Evolutionary conservation across 2,113 vertebrate genomes (phyloP), one percentile per base, ranked within the genome.

Genomic region (Taurulus bubalis): DNA sequence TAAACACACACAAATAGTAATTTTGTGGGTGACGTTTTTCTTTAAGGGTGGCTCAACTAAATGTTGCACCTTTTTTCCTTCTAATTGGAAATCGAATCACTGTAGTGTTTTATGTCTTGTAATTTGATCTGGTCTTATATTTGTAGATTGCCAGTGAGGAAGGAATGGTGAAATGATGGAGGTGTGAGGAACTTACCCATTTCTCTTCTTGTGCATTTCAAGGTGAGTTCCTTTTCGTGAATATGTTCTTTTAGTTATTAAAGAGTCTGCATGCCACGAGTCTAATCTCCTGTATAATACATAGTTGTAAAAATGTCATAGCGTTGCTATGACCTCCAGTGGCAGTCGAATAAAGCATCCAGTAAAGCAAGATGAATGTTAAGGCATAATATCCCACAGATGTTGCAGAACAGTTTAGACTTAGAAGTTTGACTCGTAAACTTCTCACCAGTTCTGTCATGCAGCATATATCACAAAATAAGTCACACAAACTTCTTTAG

Each of bases 151-250:
- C 42, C 40, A 51, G 22, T 60, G n/a, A 38, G 36, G 1, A 38
- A 38, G 38, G 38, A 69, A 56, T 20, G 56, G 40, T 62, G 67
- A 66, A 51, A 56, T 66, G n/a, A 71, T 36, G 24, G 15, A 55
- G 42, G 40, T 75, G n/a, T 32, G 55, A 38, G 60, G 65, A 58
- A 65, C 18, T 18, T n/a, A 14, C n/a, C 22, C 24, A 26, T 15
- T 51, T 59, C 10, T 62, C 47, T 32, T 77, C 10, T 64, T 26
- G 28, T 65, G 24, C 32, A 63, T 83, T 75, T 85, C 38, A 71
- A 73, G 38, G 63, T 68, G 4, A 0, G 7, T 45, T 58, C 16
- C 12, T 56, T 65, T 30, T 6, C 1, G 4, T 77, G 28, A 56
- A 36, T 47, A 8, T 26, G 22, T 71, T 68, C 8, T 76, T 62